Evolutionary conservation across 2,888 invertebrate genomes (phyloP).

Genomic region (Diarsia brunnea): DNA sequence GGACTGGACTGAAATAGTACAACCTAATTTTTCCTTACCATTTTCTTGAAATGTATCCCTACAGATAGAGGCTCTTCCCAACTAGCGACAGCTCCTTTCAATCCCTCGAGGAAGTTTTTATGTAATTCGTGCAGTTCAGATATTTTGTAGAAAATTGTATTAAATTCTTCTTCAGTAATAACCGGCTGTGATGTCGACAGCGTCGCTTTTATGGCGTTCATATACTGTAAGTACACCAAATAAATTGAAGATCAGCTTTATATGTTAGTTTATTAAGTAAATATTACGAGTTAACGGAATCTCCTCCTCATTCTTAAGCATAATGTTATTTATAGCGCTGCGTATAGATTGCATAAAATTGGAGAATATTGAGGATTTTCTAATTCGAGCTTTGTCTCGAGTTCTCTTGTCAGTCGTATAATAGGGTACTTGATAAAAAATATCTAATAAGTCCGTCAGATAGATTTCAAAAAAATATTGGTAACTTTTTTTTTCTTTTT

Average conservation of each 20-base stretch:
- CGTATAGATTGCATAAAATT: neutral
- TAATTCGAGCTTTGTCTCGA: slow-evolving; percentile 2
- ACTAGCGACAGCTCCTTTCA: slow-evolving; percentile 93
- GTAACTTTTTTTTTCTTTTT: too few species aligned
- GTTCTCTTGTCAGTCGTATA: neutral
- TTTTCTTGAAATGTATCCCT: slow-evolving; percentile 96
- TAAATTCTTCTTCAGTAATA: slow-evolving; percentile 96
- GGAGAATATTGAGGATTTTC: neutral
- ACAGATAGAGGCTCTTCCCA: slow-evolving; percentile 95
- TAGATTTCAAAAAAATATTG: too few species aligned
- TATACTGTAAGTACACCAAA: slow-evolving; percentile 92
- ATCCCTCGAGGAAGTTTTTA: slow-evolving; percentile 94
- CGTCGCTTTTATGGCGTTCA: slow-evolving; percentile 97
- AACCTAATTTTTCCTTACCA: slow-evolving; percentile 88
- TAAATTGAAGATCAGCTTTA: slow-evolving; percentile 2
- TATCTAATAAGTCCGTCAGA: too few species aligned
- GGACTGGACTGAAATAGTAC: neutral
- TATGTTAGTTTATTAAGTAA: neutral
- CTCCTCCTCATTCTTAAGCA: neutral
- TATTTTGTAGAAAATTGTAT: slow-evolving; percentile 97
- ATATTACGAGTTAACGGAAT: neutral
- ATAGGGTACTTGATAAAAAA: too few species aligned
- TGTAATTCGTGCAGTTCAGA: slow-evolving; percentile 96
- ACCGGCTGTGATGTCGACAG: slow-evolving; percentile 97
- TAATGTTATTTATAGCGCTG: neutral